phyloP scores from a whole-genome alignment of 2,113 vertebrate species.

The Enhydra lutris region DNA sequence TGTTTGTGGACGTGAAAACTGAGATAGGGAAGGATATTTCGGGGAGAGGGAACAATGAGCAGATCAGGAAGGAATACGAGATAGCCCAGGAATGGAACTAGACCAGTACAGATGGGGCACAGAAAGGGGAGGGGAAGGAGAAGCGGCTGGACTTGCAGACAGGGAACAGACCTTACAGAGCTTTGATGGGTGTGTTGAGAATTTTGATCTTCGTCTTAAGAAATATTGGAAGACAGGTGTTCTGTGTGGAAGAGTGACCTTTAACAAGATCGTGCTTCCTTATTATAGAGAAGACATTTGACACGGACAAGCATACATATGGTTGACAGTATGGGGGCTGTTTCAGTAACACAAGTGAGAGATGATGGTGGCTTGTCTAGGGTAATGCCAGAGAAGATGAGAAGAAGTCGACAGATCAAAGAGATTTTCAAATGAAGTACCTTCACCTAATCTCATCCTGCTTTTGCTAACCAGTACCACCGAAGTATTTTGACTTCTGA shows the following conservation, averaged over 20 bases:
- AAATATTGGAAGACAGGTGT: background rate
- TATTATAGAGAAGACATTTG: background rate
- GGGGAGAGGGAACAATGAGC: background rate
- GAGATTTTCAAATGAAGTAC: background rate
- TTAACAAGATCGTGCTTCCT: background rate
- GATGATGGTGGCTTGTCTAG: background rate
- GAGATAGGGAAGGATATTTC: background rate
- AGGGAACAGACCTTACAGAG: background rate
- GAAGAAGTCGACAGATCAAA: background rate
- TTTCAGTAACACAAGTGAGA: background rate
- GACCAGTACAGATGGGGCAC: no score
- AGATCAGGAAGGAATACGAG: background rate
- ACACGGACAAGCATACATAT: background rate
- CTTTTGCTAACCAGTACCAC: background rate
- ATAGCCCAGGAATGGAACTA: background rate
- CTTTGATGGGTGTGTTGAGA: background rate
- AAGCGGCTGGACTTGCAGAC: accelerated
- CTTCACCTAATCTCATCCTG: background rate
- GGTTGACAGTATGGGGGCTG: background rate
- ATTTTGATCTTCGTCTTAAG: background rate
- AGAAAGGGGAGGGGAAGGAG: background rate
- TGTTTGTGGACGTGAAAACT: background rate
- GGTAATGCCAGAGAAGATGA: no score
- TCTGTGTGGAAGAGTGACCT: background rate
- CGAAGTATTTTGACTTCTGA: background rate